These are phyloP conservation scores for Jordanella pulchra DNA, from an alignment of 2,797 vertebrate genomes.

Conservation along the genomic window DNA sequence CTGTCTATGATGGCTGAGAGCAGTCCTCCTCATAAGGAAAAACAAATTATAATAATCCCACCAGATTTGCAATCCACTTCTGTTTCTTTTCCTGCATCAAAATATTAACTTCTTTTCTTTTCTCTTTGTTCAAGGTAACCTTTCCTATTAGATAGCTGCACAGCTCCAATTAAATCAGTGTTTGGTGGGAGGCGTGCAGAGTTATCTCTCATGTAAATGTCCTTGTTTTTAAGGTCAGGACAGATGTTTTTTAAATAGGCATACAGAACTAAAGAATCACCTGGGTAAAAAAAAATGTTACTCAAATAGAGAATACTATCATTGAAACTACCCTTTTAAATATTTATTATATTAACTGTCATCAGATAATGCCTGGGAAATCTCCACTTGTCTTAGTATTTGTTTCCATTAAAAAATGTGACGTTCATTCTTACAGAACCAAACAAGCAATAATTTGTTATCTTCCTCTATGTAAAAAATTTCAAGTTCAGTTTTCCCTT, in stretches of 20 bases:
- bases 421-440: too few species aligned
- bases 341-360: too few species aligned
- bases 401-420: too few species aligned
- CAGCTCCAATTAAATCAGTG: constrained; percentile 33
- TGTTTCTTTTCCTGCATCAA: constrained; percentile 94
- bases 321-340: too few species aligned
- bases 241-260: constrained; percentile 31
- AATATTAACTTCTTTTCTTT: constrained; percentile 83
- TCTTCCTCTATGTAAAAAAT: too few species aligned
- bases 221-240: not conserved
- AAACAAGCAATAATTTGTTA: too few species aligned
- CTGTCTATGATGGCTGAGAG: constrained; percentile 98
- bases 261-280: constrained; percentile 37
- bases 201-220: constrained; percentile 30
- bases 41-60: constrained; percentile 84
- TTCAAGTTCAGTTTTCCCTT: too few species aligned
- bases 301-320: too few species aligned
- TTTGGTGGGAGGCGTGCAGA: constrained; percentile 34
- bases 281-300: too few species aligned
- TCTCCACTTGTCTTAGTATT: too few species aligned
- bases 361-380: too few species aligned
- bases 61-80: constrained; percentile 89
- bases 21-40: constrained; percentile 97
- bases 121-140: constrained; percentile 89
- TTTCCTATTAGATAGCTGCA: constrained; percentile 44